A percentile compares a stretch with the other conserved stretches of the same genome.
Conservation (phyloP, 2,888 invertebrate genomes). For the Dryobotodes eremita region DNA sequence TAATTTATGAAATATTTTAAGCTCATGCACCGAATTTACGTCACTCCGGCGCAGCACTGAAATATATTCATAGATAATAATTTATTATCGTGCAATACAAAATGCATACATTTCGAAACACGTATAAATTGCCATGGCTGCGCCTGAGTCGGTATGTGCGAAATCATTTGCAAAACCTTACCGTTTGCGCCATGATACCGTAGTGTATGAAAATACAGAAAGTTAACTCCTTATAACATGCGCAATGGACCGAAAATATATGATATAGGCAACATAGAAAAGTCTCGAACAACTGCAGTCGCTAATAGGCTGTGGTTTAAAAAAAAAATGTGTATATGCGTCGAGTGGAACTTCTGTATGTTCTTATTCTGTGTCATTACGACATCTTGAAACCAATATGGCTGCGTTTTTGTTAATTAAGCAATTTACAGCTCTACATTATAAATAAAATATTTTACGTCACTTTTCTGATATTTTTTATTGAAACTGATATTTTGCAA, state of each 20-base stretch:
- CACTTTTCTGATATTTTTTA: conserved; percentile 4
- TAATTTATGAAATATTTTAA: conserved; percentile 42
- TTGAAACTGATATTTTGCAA: conserved; percentile 18
- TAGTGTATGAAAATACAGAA: conserved; percentile 41
- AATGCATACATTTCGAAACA: conserved; percentile 72
- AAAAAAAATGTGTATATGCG: neutral
- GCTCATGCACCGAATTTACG: conserved; percentile 40
- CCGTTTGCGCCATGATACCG: conserved; percentile 55
- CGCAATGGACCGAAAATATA: neutral
- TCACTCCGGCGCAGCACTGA: conserved; percentile 24
- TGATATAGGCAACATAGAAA: neutral
- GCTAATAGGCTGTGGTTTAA: fast-evolving
- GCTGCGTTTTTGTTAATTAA: conserved; percentile 65
- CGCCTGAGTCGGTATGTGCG: conserved; percentile 63
- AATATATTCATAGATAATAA: conserved; percentile 67
- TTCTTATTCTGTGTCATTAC: conserved; percentile 20
- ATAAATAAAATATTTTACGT: conserved; percentile 60
- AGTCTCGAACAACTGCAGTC: neutral
- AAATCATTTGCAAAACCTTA: conserved; percentile 73
- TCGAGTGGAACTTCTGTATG: conserved; percentile 19
- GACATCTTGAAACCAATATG: conserved; percentile 52
- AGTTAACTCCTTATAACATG: conserved; percentile 5
- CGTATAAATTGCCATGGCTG: conserved; percentile 73
- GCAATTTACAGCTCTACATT: conserved; percentile 60
- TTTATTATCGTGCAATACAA: conserved; percentile 72